Conservation (phyloP, 2,797 vertebrate species). For the Monodelphis domestica region DNA sequence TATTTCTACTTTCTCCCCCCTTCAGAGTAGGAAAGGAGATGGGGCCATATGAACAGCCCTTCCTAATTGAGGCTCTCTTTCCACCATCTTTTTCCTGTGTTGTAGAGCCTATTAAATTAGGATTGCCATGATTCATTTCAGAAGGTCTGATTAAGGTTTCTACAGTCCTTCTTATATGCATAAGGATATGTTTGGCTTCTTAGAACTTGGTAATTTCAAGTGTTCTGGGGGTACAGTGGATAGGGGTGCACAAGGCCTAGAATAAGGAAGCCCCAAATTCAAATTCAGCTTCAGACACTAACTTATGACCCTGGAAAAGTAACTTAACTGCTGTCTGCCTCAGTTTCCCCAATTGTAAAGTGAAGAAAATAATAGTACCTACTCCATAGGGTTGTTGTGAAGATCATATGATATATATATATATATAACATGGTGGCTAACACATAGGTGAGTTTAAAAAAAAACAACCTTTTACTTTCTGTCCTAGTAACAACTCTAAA, state of each 20-base stretch:
- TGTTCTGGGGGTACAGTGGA: not conserved
- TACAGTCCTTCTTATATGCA: not conserved
- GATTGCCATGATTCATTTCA: not conserved
- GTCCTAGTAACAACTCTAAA: no score
- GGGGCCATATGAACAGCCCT: not conserved
- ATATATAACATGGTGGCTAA: not conserved
- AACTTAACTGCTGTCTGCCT: no score
- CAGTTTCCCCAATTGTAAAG: no score
- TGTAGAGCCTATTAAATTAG: not conserved
- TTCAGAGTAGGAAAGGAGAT: not conserved
- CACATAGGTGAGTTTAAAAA: no score
- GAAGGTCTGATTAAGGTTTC: not conserved
- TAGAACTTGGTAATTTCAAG: not conserved
- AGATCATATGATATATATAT: not conserved
- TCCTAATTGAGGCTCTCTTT: constrained; percentile 33
- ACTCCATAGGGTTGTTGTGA: not conserved
- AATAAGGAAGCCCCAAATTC: no score
- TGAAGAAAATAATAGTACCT: not conserved
- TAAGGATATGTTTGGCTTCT: not conserved
- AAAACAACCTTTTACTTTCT: no score
- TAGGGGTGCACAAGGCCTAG: not conserved
- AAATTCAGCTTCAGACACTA: no score
- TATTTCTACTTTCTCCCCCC: constrained; percentile 19
- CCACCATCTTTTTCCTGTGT: not conserved
- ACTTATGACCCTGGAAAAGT: no score